These are phyloP conservation scores for Zoroaster sp. DNA, from an alignment of 53 echinoderm and acorn worm species.

Conservation along the genomic window DNA sequence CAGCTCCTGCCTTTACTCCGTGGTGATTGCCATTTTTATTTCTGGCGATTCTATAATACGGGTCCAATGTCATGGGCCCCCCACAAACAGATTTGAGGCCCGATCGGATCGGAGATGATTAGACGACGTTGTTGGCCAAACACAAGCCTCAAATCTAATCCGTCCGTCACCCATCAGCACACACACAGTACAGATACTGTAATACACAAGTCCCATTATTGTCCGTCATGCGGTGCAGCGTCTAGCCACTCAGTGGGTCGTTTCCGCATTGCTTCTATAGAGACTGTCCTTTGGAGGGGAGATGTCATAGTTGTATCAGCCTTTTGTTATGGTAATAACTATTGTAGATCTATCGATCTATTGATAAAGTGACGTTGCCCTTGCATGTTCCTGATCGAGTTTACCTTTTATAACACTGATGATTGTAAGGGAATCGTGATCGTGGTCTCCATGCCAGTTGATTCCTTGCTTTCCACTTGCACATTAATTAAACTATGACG, in stretches of 20 bases:
- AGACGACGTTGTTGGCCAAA: neutral
- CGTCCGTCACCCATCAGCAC: neutral
- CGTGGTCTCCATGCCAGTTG: too few species aligned
- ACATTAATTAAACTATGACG: too few species aligned
- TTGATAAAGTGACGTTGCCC: neutral
- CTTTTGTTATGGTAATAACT: slow-evolving; percentile 2
- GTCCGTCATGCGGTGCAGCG: neutral
- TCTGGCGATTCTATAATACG: too few species aligned
- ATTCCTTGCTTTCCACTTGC: too few species aligned
- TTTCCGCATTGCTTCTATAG: neutral
- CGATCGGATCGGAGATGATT: neutral
- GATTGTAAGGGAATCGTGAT: too few species aligned
- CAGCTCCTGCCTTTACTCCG: too few species aligned
- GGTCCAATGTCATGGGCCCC: too few species aligned
- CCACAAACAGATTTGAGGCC: too few species aligned
- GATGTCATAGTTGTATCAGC: neutral
- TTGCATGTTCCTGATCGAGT: neutral
- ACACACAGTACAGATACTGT: neutral
- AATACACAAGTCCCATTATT: neutral
- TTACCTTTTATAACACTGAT: too few species aligned
- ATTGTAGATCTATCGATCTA: neutral
- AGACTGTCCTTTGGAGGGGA: neutral
- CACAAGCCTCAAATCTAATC: neutral
- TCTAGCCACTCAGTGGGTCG: neutral
- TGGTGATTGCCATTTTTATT: too few species aligned